A percentile compares a stretch with the other conserved stretches of the same genome.
Evolutionary conservation across 2,797 vertebrate genomes (phyloP).

Genomic region (Parauchenoglanis ngamensis): DNA sequence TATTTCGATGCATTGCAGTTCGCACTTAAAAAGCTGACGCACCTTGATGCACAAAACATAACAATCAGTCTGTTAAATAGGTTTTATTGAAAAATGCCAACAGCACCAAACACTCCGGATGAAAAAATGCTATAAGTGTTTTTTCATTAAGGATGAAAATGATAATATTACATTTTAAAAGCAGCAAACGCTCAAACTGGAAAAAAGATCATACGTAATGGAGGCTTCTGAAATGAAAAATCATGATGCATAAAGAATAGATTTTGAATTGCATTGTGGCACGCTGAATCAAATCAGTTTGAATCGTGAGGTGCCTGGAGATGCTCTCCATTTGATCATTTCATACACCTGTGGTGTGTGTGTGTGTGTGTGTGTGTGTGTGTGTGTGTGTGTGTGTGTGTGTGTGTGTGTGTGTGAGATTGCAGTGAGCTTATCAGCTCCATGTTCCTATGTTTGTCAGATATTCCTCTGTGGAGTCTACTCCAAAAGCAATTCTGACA

Average conservation of each 20-base stretch:
- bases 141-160: background rate
- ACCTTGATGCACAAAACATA: background rate
- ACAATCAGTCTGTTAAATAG: constrained; percentile 4
- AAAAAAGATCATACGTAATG: background rate
- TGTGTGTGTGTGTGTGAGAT: constrained; percentile 23
- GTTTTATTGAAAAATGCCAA: background rate
- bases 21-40: background rate
- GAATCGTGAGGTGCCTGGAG: constrained; percentile 16
- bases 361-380: constrained; percentile 19
- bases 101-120: background rate
- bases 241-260: constrained; percentile 17
- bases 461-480: constrained; percentile 30
- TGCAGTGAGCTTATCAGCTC: constrained; percentile 25
- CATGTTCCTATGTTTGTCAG: constrained; percentile 16
- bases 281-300: constrained; percentile 9
- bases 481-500: constrained; percentile 34
- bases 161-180: background rate
- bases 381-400: constrained; percentile 1
- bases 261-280: background rate
- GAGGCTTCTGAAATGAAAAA: background rate
- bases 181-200: background rate
- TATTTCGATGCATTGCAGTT: background rate
- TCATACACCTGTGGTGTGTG: background rate
- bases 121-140: background rate
- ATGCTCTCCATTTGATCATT: constrained; percentile 23